Percentiles rank a stretch among this genome's conserved stretches.
Conservation (phyloP, 2,888 invertebrate genomes). For the Therioaphis trifolii region DNA sequence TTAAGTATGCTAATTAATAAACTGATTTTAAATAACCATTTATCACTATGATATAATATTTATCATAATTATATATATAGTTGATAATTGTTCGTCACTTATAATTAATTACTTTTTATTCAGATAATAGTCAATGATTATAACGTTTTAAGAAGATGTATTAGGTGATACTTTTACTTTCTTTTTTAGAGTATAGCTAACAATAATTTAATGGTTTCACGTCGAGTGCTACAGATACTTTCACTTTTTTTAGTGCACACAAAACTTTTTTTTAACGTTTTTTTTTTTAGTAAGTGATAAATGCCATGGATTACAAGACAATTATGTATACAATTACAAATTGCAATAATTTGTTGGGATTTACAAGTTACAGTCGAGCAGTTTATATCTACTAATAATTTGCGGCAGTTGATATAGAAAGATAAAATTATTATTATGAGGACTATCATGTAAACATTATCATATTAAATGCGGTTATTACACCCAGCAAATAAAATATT, state of each 20-base stretch:
- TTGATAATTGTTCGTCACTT: not conserved
- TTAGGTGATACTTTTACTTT: conserved; percentile 32
- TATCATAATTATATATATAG: too few species aligned
- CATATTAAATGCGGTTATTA: too few species aligned
- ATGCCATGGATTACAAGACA: not conserved
- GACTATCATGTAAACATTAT: too few species aligned
- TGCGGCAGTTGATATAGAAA: too few species aligned
- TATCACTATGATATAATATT: too few species aligned
- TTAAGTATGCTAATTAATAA: too few species aligned
- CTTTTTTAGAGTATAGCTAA: not conserved
- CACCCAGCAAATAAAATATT: too few species aligned
- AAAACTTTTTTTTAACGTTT: not conserved
- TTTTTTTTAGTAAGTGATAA: not conserved
- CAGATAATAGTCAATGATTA: not conserved
- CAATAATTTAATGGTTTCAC: not conserved
- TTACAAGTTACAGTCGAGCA: not conserved
- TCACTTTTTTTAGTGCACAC: conserved; percentile 2
- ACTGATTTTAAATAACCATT: too few species aligned
- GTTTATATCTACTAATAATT: too few species aligned
- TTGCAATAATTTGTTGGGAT: not conserved
- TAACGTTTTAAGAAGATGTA: not conserved
- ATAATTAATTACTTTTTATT: not conserved
- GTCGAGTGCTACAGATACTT: not conserved
- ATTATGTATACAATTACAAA: not conserved
- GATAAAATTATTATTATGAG: too few species aligned